Evolutionary conservation across 2,888 invertebrate genomes (phyloP), one percentile per base, ranked within the genome.

Genomic region (Meliscaeva auricollis): DNA sequence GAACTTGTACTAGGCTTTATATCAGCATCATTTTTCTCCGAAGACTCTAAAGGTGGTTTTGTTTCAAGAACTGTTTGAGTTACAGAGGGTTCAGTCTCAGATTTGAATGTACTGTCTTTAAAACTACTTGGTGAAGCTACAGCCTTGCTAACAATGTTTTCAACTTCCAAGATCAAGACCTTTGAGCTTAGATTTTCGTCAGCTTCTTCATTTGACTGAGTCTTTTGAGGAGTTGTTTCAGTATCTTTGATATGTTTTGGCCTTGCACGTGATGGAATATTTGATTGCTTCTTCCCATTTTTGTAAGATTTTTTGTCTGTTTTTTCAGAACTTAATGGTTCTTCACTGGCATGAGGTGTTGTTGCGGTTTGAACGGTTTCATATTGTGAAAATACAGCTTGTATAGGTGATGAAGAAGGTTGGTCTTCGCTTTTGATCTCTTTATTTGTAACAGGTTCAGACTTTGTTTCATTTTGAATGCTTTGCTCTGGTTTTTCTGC

Each of bases 221-320:
- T 13, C 0, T 46, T 46, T 0, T 7, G 6, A 46, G 30, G 1
- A 11, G 3, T 46, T 0, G 6, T 5, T 15, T 30, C 11, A 17
- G 11, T n/a, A 13, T 46, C 3, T 17, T 11, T 30, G 6, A 4
- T 62, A 0, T 73, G 50, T 7, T 64, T 38, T 0, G 13, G 17
- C 26, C 60, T 73, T 20, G 66, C 48, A 13, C 56, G 15, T 13
- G 80, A 62, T 20, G 80, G 74, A 38, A 77, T 77, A 38, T 69
- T 50, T 15, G 76, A 77, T 2, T n/a, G 50, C 15, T 74, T 80
- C 32, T 54, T 56, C 5, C 13, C 1, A 26, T 9, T 58, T 3
- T 32, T 68, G 0, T 4, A 22, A 11, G 9, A 1, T 22, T 64
- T 60, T 13, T 13, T 35, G 0, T 50, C 50, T 8, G 8, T 3